Percentiles rank a stretch among this genome's conserved stretches.
phyloP scores from a whole-genome alignment of 2,113 vertebrate genomes.

The Choloepus hoffmanni region DNA sequence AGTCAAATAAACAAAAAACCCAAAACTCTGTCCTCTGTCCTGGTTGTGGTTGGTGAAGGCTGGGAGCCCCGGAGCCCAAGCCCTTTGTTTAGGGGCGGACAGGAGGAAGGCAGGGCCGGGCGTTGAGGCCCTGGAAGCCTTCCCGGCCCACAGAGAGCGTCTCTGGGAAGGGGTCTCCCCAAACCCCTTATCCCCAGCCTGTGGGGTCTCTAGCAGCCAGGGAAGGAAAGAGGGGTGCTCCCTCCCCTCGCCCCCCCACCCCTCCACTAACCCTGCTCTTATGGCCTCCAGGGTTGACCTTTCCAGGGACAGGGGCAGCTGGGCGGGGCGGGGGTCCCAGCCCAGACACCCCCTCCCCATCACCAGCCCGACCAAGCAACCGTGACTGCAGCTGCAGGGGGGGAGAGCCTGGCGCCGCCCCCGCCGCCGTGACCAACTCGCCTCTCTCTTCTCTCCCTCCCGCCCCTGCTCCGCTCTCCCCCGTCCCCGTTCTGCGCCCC shows the following conservation, averaged over 20 bases:
- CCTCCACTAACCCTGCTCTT: slow-evolving; percentile 78
- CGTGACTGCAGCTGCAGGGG: slow-evolving; percentile 84
- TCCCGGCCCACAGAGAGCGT: not conserved
- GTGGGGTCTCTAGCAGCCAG: slow-evolving; percentile 79
- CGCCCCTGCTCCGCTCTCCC: slow-evolving; percentile 74
- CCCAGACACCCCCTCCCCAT: slow-evolving; percentile 75
- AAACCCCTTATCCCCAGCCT: slow-evolving; percentile 65
- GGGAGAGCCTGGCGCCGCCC: slow-evolving; percentile 66
- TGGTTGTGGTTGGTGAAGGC: slow-evolving; percentile 60
- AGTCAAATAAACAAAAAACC: not conserved
- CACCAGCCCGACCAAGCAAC: slow-evolving; percentile 82
- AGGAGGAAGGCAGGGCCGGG: not conserved
- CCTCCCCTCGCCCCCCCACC: not conserved
- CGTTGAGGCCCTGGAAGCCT: not conserved
- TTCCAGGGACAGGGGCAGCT: slow-evolving; percentile 81
- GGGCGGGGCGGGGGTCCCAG: slow-evolving; percentile 74
- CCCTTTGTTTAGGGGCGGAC: slow-evolving; percentile 24
- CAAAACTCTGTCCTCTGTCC: not conserved
- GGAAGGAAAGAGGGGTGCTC: slow-evolving; percentile 58
- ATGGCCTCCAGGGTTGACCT: slow-evolving; percentile 74
- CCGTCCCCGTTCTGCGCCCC: slow-evolving; percentile 74
- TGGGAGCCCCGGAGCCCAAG: slow-evolving; percentile 17
- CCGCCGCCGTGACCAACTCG: slow-evolving; percentile 79
- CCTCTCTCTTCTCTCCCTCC: slow-evolving; percentile 79
- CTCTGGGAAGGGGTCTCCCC: slow-evolving; percentile 34